Evolutionary conservation across 2,113 vertebrate species (phyloP).

Genomic region (Corydoras maculifer): DNA sequence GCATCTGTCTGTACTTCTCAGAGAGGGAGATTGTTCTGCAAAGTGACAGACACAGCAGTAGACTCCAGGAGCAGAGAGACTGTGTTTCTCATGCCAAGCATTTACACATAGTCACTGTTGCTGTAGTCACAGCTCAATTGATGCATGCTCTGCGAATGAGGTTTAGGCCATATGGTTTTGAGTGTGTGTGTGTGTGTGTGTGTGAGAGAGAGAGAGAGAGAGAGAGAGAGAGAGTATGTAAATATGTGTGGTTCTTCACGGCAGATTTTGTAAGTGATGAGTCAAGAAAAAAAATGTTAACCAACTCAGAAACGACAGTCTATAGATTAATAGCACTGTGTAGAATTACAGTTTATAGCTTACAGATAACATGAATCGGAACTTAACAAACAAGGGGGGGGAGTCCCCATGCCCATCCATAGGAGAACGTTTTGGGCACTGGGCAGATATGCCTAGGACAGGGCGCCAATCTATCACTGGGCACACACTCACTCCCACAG

Average conservation of each 20-base stretch:
- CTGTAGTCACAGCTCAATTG: conserved; percentile 54
- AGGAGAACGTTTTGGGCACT: too few relatives aligned
- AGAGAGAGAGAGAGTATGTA: background rate
- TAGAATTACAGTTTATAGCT: too few relatives aligned
- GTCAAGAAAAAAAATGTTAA: conserved; percentile 33
- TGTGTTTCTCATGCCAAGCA: conserved; percentile 52
- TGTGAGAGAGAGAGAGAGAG: background rate
- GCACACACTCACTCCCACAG: too few relatives aligned
- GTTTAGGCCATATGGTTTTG: background rate
- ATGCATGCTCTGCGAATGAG: conserved; percentile 54
- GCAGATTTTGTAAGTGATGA: conserved; percentile 52
- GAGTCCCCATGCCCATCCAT: too few relatives aligned
- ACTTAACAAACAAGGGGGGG: too few relatives aligned
- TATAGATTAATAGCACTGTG: too few relatives aligned
- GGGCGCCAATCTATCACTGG: too few relatives aligned
- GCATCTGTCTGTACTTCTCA: conserved; percentile 41
- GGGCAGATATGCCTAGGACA: too few relatives aligned
- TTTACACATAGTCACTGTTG: conserved; percentile 63
- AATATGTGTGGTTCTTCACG: conserved; percentile 38
- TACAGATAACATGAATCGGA: too few relatives aligned
- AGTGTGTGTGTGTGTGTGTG: conserved; percentile 16
- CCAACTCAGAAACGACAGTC: too few relatives aligned
- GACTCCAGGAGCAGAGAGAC: conserved; percentile 53
- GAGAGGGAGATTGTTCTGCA: conserved; percentile 49
- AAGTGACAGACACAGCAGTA: conserved; percentile 53